Percentiles rank a stretch among this genome's conserved stretches.
phyloP scores from a whole-genome alignment of 2,888 invertebrate genomes.

The Pedicia rivosa region DNA sequence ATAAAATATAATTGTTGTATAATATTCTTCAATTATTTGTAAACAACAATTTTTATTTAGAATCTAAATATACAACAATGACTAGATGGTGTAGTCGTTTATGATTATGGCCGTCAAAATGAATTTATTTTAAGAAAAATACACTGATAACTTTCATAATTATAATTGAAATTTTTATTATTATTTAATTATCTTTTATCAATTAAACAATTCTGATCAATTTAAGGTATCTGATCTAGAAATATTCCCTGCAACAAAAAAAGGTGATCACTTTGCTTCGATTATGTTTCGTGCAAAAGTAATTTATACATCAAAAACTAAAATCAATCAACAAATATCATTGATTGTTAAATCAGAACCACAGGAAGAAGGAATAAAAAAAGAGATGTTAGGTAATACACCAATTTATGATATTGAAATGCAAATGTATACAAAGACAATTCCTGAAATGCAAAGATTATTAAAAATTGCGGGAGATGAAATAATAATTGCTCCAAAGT shows the following conservation, averaged over 20 bases:
- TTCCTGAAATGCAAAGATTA: conserved; percentile 10
- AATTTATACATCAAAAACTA: conserved; percentile 5
- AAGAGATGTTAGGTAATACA: conserved; percentile 4
- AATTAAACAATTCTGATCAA: too few relatives aligned
- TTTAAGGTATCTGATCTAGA: too few relatives aligned
- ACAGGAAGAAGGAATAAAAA: not conserved
- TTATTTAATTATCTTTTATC: too few relatives aligned
- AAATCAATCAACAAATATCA: not conserved
- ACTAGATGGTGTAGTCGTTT: too few relatives aligned
- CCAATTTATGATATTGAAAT: conserved; percentile 12
- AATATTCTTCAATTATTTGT: too few relatives aligned
- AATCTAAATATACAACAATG: too few relatives aligned
- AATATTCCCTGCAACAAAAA: conserved; percentile 2
- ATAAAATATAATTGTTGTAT: too few relatives aligned
- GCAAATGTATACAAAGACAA: conserved; percentile 12
- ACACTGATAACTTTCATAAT: too few relatives aligned
- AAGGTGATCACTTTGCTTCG: conserved; percentile 7
- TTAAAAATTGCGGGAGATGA: conserved; percentile 5
- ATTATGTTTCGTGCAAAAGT: conserved; percentile 9
- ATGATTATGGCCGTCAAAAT: too few relatives aligned
- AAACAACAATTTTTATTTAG: too few relatives aligned
- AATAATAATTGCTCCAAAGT: not conserved
- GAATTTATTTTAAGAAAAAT: too few relatives aligned
- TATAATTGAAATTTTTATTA: too few relatives aligned
- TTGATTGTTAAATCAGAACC: conserved; percentile 4